phyloP scores from a whole-genome alignment of 2,888 invertebrate genomes.

The Spicauda simplicius region DNA sequence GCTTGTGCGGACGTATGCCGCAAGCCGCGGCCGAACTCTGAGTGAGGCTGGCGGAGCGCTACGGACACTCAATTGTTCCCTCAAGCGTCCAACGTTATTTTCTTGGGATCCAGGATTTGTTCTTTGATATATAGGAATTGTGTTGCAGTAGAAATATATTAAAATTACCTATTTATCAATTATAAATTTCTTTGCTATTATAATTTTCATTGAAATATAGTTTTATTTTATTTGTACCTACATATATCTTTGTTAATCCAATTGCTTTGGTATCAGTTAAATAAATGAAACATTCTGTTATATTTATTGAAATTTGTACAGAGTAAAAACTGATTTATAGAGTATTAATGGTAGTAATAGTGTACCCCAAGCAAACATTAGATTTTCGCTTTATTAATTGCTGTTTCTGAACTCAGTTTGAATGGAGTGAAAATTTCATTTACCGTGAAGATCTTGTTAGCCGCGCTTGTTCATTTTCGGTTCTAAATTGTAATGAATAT shows the following conservation, averaged over 20 bases:
- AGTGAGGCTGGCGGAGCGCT: conserved; percentile 38
- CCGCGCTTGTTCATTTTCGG: conserved; percentile 25
- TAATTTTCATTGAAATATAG: too few relatives aligned
- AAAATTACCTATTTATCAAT: too few relatives aligned
- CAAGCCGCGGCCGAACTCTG: conserved; percentile 40
- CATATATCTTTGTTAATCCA: too few relatives aligned
- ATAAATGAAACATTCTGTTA: too few relatives aligned
- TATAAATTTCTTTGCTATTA: too few relatives aligned
- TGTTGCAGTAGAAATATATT: too few relatives aligned
- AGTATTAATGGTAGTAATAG: too few relatives aligned
- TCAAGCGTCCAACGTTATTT: conserved; percentile 1
- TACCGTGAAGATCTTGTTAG: conserved; percentile 29
- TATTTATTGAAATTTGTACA: too few relatives aligned
- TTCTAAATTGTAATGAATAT: conserved; percentile 33
- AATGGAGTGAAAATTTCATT: neutral
- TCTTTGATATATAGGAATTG: neutral
- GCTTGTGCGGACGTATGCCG: conserved; percentile 6
- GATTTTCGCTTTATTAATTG: neutral
- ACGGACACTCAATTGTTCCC: conserved; percentile 6
- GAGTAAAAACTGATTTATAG: too few relatives aligned
- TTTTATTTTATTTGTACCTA: too few relatives aligned
- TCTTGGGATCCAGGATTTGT: neutral
- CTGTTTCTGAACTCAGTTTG: neutral
- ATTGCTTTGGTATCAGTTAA: too few relatives aligned
- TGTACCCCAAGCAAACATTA: neutral